Base-by-base conservation (phyloP, 2,888 invertebrate species). In the Pyrocoelia pectoralis region DNA sequence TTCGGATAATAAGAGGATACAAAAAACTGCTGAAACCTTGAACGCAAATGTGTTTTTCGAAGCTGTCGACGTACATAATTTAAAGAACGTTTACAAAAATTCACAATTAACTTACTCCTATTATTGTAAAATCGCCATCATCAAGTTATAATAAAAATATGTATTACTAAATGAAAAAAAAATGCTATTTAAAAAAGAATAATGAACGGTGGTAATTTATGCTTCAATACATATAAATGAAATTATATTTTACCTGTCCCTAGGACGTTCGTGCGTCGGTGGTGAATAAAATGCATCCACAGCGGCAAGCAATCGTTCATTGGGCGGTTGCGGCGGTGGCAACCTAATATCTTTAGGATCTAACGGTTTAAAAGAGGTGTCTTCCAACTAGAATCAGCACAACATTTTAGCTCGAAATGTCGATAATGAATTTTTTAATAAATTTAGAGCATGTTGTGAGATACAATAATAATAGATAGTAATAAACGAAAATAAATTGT, bases 201-300 rank as follows among this genome's bases (percentile, higher is more conserved):
- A n/a, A n/a, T n/a, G n/a, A n/a, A n/a, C n/a, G n/a, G n/a, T n/a
- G n/a, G n/a, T n/a, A n/a, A n/a, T n/a, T n/a, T n/a, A n/a, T n/a
- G n/a, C n/a, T n/a, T 33, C n/a, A 33, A 33, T 33, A 10, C 18
- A 50, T n/a, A n/a, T 56, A 54, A 41, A 38, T 18, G 51, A 61
- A 29, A 49, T n/a, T n/a, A n/a, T 54, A 62, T 38, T 80, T 77
- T 80, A 93, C 93, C 92, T 93, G 83, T 98, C 97, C 76, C 97
- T 85, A 0, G 98, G 97, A 63, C 95, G 87, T 77, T 98, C 98
- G 77, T 98, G 97, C 72, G 94, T 93, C 4, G 98, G 97, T 19
- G 93, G 89, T 1, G 94, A 91, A 82, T 98, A 98, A 84, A 98
- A 99, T 1, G 96, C 95, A 76, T 98, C 97, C 0, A 99, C 92